These are phyloP conservation scores for Andrena bicolor DNA, from an alignment of 2,888 invertebrate genomes.

Conservation along the genomic window DNA sequence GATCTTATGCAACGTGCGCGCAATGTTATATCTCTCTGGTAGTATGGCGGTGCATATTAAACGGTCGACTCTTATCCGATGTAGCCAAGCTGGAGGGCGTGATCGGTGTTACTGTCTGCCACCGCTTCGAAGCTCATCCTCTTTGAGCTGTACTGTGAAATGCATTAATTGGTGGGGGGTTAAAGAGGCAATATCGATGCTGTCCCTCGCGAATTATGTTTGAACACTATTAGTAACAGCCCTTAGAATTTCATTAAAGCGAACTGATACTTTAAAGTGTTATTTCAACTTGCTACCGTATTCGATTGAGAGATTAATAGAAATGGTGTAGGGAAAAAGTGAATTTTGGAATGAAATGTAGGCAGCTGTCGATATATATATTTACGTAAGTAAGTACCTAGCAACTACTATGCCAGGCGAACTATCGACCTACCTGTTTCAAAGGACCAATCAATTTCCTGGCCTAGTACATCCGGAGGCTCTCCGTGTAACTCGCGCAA, in stretches of 20 bases:
- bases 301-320: not conserved
- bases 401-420: not conserved
- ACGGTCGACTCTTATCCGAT: constrained; percentile 73
- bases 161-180: not conserved
- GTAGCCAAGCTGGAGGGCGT: constrained; percentile 46
- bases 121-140: constrained; percentile 19
- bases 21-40: constrained; percentile 77
- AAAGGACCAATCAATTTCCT: not conserved
- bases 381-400: not conserved
- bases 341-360: too few species aligned
- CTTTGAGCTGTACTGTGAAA: constrained; percentile 5
- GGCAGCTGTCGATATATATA: not conserved
- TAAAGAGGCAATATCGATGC: constrained; percentile 18
- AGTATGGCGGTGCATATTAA: constrained; percentile 77
- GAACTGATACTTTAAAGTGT: not conserved
- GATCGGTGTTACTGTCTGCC: constrained; percentile 69
- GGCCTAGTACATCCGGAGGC: not conserved
- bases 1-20: constrained; percentile 82
- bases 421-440: constrained; percentile 2
- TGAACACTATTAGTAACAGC: not conserved
- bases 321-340: not conserved
- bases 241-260: constrained; percentile 13
- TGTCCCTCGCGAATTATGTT: constrained; percentile 9
- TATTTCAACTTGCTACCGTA: not conserved
- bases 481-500: not conserved